Percentiles rank a stretch among this genome's conserved stretches.
phyloP scores from a whole-genome alignment of 2,888 invertebrate genomes.

The Encarsia formosa region DNA sequence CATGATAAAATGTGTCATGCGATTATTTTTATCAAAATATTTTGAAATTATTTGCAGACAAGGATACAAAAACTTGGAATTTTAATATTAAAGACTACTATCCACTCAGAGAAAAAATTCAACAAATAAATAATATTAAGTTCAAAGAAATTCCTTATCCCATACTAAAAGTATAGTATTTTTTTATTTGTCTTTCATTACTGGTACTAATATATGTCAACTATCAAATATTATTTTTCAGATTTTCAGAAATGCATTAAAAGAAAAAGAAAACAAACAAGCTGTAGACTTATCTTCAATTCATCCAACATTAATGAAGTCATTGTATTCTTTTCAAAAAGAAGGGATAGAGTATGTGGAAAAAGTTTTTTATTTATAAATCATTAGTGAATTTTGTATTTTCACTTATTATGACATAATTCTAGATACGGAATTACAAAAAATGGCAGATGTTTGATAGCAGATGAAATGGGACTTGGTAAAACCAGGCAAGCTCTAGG shows the following conservation, averaged over 20 bases:
- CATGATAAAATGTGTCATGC: slow-evolving; percentile 16
- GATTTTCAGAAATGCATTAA: slow-evolving; percentile 29
- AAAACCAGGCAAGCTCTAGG: slow-evolving; percentile 94
- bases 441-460: slow-evolving; percentile 81
- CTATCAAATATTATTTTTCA: slow-evolving; percentile 29
- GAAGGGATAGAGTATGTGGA: slow-evolving; percentile 71
- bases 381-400: neutral
- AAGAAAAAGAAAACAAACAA: slow-evolving; percentile 36
- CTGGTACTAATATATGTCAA: too few species aligned
- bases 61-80: slow-evolving; percentile 68
- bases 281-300: slow-evolving; percentile 57
- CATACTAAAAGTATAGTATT: too few species aligned
- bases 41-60: slow-evolving; percentile 57
- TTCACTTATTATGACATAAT: slow-evolving; percentile 9
- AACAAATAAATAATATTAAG: slow-evolving; percentile 24
- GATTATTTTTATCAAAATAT: slow-evolving; percentile 6
- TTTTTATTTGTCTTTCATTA: too few species aligned
- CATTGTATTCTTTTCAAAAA: slow-evolving; percentile 82
- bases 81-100: slow-evolving; percentile 73
- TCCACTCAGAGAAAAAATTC: slow-evolving; percentile 54
- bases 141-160: slow-evolving; percentile 32
- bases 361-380: neutral
- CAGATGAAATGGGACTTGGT: slow-evolving; percentile 96
- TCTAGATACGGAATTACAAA: slow-evolving; percentile 76
- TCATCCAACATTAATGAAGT: slow-evolving; percentile 62